Conservation (phyloP, 2,113 vertebrate species). For the Accipiter virgatus region DNA sequence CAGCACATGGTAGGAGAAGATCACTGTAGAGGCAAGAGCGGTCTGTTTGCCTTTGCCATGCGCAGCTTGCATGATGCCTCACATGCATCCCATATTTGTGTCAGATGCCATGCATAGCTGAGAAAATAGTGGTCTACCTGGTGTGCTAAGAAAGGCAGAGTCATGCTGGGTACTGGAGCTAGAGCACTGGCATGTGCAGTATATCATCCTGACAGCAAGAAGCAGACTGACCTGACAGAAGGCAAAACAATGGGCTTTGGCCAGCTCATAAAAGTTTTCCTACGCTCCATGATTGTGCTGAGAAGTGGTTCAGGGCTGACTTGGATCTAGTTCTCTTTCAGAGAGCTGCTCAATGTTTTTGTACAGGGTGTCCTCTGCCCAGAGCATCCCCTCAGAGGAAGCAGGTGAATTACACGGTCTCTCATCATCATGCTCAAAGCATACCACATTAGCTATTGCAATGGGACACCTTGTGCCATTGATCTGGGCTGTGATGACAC, state of each 20-base stretch:
- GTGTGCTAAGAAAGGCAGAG: background rate
- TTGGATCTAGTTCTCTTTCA: background rate
- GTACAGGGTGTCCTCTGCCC: background rate
- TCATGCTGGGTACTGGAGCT: background rate
- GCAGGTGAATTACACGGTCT: accelerated
- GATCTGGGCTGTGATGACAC: background rate
- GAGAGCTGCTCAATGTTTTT: background rate
- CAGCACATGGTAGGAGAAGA: background rate
- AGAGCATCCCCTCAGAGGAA: background rate
- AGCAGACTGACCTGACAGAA: background rate
- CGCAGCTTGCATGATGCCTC: background rate
- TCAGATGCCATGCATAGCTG: background rate
- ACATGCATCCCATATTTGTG: background rate
- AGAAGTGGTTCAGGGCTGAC: background rate
- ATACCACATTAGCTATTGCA: background rate
- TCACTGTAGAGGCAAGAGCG: background rate
- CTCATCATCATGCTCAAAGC: background rate
- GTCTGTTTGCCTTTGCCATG: background rate
- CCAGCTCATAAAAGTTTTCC: background rate
- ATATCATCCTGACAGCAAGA: background rate
- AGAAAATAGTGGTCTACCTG: background rate
- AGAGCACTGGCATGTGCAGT: background rate
- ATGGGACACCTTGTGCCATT: background rate
- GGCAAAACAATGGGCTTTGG: background rate
- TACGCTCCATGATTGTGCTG: background rate